These are phyloP conservation scores for Acomys russatus DNA, from an alignment of 2,797 vertebrate species.

Conservation along the genomic window DNA sequence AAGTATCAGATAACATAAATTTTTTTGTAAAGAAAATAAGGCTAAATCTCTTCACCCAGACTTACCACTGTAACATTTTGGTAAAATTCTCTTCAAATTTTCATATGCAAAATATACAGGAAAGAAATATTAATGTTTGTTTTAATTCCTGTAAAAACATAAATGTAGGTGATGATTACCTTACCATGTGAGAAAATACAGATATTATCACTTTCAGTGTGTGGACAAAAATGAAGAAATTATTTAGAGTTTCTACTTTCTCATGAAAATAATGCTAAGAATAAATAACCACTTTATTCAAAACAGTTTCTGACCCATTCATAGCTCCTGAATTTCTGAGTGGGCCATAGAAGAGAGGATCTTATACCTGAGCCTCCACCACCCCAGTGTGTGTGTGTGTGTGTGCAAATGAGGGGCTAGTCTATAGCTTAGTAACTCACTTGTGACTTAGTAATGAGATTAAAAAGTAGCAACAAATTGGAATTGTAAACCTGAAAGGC, in stretches of 20 bases:
- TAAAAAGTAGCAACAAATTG: background rate
- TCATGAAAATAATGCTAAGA: background rate
- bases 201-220: slow-evolving; percentile 45
- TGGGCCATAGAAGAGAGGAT: background rate
- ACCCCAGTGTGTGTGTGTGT: background rate
- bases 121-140: slow-evolving; percentile 25
- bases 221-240: background rate
- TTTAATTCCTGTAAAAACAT: slow-evolving; percentile 20
- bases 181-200: slow-evolving; percentile 44
- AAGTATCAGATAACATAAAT: background rate
- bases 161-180: background rate
- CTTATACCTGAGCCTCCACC: background rate
- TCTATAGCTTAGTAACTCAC: background rate
- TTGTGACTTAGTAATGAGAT: background rate
- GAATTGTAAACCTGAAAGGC: slow-evolving; percentile 8
- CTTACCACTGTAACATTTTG: slow-evolving; percentile 31
- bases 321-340: background rate
- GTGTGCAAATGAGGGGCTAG: background rate
- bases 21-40: slow-evolving; percentile 35
- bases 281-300: slow-evolving; percentile 17
- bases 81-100: slow-evolving; percentile 7
- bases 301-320: background rate
- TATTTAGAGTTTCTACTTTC: slow-evolving; percentile 51
- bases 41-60: background rate
- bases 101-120: slow-evolving; percentile 19